Percentiles rank a stretch among this genome's conserved stretches.
phyloP scores from a whole-genome alignment of 2,113 vertebrate species.

The Crotalus viridis region DNA sequence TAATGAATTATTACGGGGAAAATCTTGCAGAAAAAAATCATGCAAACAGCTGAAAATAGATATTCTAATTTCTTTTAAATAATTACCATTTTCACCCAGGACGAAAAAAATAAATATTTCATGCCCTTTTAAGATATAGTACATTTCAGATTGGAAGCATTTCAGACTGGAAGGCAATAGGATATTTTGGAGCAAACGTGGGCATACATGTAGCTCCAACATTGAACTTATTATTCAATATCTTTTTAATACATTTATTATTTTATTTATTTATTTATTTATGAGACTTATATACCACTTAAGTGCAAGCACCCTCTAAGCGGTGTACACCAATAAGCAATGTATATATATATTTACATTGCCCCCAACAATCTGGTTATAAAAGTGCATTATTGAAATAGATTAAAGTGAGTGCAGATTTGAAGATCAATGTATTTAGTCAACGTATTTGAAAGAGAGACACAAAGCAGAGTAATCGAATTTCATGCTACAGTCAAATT shows the following conservation, averaged over 20 bases:
- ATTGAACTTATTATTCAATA: conserved; percentile 7
- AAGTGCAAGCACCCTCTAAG: no score
- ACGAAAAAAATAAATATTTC: neutral
- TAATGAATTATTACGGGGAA: neutral
- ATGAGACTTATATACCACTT: no score
- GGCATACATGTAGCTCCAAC: neutral
- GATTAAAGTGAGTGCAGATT: neutral
- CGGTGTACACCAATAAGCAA: no score
- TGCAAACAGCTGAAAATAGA: neutral
- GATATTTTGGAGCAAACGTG: neutral
- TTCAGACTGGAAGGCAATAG: neutral
- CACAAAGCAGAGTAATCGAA: neutral
- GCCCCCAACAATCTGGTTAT: neutral
- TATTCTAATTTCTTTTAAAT: neutral
- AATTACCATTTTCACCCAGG: neutral
- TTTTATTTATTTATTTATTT: no score
- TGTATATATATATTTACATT: no score
- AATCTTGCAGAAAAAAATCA: neutral
- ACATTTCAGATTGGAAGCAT: neutral
- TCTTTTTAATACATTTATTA: neutral
- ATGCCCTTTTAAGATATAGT: neutral
- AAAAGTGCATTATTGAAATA: neutral
- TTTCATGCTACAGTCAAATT: neutral
- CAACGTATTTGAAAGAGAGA: neutral
- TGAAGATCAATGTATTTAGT: neutral